A percentile compares a stretch with the other conserved stretches of the same genome.
These are phyloP conservation scores for Pilophorus perplexus DNA, from an alignment of 2,888 invertebrate genomes.

Conservation along the genomic window DNA sequence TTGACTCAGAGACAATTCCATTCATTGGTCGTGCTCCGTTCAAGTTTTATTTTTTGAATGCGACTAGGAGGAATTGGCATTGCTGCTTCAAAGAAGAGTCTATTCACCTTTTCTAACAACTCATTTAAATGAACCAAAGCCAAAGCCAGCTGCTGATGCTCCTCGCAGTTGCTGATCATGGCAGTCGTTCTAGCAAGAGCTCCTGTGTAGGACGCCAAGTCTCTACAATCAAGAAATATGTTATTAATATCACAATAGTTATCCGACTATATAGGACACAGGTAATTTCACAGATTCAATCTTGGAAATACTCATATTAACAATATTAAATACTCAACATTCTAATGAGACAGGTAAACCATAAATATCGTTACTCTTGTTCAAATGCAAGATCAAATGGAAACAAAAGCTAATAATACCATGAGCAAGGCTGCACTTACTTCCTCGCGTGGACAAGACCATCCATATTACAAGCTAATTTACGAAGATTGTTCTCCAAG, in stretches of 20 bases:
- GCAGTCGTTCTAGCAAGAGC: conserved; percentile 84
- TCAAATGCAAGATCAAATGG: no score
- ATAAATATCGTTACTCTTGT: no score
- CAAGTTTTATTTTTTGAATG: no score
- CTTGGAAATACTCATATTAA: background rate
- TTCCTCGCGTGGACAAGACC: conserved; percentile 75
- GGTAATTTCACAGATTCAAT: no score
- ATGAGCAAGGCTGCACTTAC: conserved; percentile 26
- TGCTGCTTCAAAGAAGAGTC: no score
- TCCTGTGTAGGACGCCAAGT: conserved; percentile 74
- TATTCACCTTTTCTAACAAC: conserved; percentile 68
- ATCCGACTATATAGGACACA: no score
- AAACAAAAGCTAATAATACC: no score
- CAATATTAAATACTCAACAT: no score
- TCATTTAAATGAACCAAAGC: conserved; percentile 89
- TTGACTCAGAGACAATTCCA: no score
- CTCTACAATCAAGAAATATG: conserved; percentile 56
- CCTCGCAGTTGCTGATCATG: conserved; percentile 88
- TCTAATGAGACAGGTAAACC: no score
- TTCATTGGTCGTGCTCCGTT: no score
- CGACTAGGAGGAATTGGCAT: no score
- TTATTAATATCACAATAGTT: background rate
- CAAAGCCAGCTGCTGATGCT: conserved; percentile 84
- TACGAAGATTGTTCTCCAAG: conserved; percentile 82
- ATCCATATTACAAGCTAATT: conserved; percentile 83